Evolutionary conservation across 2,888 invertebrate genomes (phyloP).

Genomic region (Acronicta leporina): DNA sequence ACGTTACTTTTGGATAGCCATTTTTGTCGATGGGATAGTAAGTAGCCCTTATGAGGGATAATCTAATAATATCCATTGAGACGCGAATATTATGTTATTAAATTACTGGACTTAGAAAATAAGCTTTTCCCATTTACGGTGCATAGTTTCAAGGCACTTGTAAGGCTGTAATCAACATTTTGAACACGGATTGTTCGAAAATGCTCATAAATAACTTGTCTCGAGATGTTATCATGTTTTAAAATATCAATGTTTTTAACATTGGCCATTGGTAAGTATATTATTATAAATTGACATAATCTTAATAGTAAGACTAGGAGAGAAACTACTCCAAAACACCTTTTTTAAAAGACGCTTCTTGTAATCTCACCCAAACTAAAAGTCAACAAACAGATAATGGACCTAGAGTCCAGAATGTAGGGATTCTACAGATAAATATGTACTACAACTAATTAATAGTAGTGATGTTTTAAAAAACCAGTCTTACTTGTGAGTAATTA

Average conservation of each 20-base stretch:
- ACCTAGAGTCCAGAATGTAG: background rate
- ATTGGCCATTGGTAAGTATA: constrained; percentile 2
- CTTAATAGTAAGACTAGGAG: constrained; percentile 44
- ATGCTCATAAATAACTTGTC: too few relatives aligned
- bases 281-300: constrained; percentile 6
- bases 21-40: constrained; percentile 17
- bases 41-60: constrained; percentile 1
- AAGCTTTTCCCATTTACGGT: background rate
- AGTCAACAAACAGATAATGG: background rate
- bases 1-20: constrained; percentile 1
- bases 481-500: constrained; percentile 50
- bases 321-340: too few relatives aligned
- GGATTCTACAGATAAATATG: constrained; percentile 9
- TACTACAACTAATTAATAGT: constrained; percentile 25
- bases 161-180: constrained; percentile 16
- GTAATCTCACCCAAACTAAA: background rate
- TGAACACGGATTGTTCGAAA: too few relatives aligned
- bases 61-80: background rate
- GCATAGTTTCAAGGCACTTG: constrained; percentile 25
- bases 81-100: background rate
- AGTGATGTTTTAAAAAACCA: constrained; percentile 49
- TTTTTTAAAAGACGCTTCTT: too few relatives aligned
- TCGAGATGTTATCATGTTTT: too few relatives aligned
- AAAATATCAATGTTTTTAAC: background rate
- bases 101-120: background rate